Base-by-base conservation (phyloP, 2,113 vertebrate genomes). In the Xiphophorus maculatus region DNA sequence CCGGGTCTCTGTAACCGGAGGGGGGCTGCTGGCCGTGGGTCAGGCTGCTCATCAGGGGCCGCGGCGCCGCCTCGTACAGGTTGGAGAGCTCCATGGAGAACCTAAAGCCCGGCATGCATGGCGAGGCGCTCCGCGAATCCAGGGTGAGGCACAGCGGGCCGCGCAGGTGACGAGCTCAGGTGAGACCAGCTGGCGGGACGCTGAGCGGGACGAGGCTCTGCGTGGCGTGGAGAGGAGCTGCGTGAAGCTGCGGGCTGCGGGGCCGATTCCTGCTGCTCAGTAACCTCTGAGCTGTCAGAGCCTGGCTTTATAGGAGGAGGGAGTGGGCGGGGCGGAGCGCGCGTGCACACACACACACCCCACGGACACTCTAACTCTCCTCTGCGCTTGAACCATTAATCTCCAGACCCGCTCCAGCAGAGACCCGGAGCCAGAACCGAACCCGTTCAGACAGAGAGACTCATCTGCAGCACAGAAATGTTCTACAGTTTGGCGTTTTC, bases 21-120 rank as follows among this genome's bases (percentile, higher is more conserved):
- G 89, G 27, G 73, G 92, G 90, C 92, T 94, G 94, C 91, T 94
- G 95, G 88, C 91, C 94, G 83, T 88, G 95, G 84, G 75, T 77
- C 74, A 94, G 93, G 86, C 89, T 94, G 91, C 93, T 96, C 96
- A 96, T 94, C 91, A 90, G 93, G 92, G 96, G 95, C 88, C 96
- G 97, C 84, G 96, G 94, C 68, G 96, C 95, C 90, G 94, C 96
- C 96, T 98, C 98, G 96, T 98, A 99, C 93, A 99, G 95, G 95
- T 98, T 96, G 69, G 96, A 93, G 82, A 96, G 94, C 96, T 99
- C 98, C 98, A 99, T 99, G 89, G 96, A 94, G 94, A 90, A 95
- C 77, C 95, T 97, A 97, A 90, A 96, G 86, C 91, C 93, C 89
- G 94, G 94, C 93, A 88, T 87, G 91, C 97, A 97, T 97, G 97